phyloP scores from a whole-genome alignment of 1,140 invertebrate species.

The Trichoplusia ni region DNA sequence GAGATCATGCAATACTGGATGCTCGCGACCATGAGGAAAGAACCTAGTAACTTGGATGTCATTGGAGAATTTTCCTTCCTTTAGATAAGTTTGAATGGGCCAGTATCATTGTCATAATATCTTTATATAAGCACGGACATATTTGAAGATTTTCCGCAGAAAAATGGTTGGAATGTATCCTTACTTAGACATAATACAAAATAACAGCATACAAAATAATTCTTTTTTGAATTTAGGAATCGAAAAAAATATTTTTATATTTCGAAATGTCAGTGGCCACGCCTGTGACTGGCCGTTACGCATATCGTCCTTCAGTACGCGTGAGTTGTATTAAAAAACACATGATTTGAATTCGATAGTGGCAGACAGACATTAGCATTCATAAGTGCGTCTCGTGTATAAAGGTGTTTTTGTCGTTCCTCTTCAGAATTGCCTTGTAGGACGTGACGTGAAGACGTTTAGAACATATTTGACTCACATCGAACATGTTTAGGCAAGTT shows the following conservation, averaged over 20 bases:
- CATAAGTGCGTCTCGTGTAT: constrained; percentile 58
- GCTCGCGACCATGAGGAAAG: constrained; percentile 47
- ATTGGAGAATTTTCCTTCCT: constrained; percentile 56
- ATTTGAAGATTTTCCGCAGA: no score
- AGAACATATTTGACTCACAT: constrained; percentile 13
- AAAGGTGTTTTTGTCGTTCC: constrained; percentile 71
- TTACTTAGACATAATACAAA: no score
- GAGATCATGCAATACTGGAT: constrained; percentile 4
- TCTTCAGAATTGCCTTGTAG: constrained; percentile 65
- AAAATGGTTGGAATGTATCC: no score
- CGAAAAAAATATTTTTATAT: not conserved
- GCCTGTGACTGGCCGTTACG: constrained; percentile 49
- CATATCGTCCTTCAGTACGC: constrained; percentile 66
- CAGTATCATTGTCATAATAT: not conserved
- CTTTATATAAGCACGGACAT: not conserved
- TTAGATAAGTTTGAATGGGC: constrained; percentile 6
- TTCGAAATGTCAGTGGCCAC: constrained; percentile 16
- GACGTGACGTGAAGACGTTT: constrained; percentile 59
- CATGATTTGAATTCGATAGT: constrained; percentile 68
- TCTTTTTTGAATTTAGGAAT: no score
- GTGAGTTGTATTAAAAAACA: constrained; percentile 56
- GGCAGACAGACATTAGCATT: constrained; percentile 57
- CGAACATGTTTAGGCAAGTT: constrained; percentile 15
- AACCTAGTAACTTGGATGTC: constrained; percentile 42
- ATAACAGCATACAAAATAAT: no score